Base-by-base conservation (phyloP, 2,797 vertebrate genomes). In the Gobio occitaniae region DNA sequence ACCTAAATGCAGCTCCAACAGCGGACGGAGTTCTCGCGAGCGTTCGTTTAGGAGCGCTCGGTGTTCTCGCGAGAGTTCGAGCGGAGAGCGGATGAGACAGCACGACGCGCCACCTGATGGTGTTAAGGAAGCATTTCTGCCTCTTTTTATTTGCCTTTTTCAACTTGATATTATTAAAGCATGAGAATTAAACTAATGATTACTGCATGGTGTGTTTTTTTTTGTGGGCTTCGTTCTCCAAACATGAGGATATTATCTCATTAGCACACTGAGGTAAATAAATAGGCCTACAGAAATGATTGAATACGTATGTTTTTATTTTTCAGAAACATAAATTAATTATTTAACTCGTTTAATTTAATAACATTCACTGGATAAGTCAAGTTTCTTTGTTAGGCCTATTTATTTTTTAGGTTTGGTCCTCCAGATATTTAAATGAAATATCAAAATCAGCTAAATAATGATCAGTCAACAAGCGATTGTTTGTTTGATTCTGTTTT, bases 101-200 rank as follows among this genome's bases (percentile, higher is more conserved):
- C 29, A 82, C 65, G 79, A 90, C 85, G 76, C 88, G 90, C 90
- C 91, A 89, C 87, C 90, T 92, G 76, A 89, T 82, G 91, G 89
- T 75, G 16, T 78, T 71, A 61, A 61, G 38, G 82, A 69, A 12
- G 32, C 10, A 75, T 52, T 75, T 61, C 54, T 66, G 61, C n/a
- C 7, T 32, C 25, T 66, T 52, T 69, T 17, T 25, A 16, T 19
- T 29, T 11, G 21, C 12, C 8, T 16, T 59, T 61, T 44, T 15
- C 21, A 61, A 47, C 13, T 29, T 56, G 15, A 41, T 44, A 44
- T n/a, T 80, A 54, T 41, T 70, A 25, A 41, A 56, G 32, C 19
- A n/a, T 54, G 36, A 11, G 59, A 8, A 29, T 11, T 47, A 25
- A 36, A 47, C n/a, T 44, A 47, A 29, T n/a, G 8, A 44, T 25